These are phyloP conservation scores for Ibycter americanus DNA, from an alignment of 2,797 vertebrate species.

Conservation along the genomic window DNA sequence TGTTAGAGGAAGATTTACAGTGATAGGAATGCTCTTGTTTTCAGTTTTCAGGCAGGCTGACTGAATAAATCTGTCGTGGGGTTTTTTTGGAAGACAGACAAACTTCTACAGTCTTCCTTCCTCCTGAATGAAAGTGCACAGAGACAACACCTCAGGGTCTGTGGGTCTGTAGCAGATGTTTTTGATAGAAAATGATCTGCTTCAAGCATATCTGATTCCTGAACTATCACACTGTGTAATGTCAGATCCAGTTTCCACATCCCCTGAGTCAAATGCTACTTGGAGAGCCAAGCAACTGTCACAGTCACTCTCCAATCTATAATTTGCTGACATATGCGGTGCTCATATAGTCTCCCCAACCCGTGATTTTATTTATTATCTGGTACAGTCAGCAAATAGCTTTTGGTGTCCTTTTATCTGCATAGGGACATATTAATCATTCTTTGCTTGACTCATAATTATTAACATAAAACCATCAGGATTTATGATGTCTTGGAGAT, in stretches of 20 bases:
- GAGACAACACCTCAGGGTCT: neutral
- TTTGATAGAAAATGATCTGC: neutral
- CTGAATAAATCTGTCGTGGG: neutral
- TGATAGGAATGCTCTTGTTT: neutral
- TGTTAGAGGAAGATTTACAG: neutral
- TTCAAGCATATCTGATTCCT: neutral
- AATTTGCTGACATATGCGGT: neutral
- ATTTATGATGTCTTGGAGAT: neutral
- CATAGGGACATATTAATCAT: neutral
- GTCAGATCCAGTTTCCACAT: neutral
- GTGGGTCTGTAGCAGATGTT: neutral
- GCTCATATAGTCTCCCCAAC: neutral
- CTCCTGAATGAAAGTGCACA: neutral
- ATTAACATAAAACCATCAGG: neutral
- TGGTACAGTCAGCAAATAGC: neutral
- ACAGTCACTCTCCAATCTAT: neutral
- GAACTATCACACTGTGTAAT: neutral
- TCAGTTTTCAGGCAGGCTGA: neutral
- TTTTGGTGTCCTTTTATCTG: neutral
- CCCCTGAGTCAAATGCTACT: neutral
- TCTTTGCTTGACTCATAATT: neutral
- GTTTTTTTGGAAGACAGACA: neutral
- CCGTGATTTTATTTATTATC: neutral
- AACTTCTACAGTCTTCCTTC: neutral
- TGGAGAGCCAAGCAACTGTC: neutral